Base-by-base conservation (phyloP, 2,797 vertebrate genomes). In the Dendrocincla fuliginosa region DNA sequence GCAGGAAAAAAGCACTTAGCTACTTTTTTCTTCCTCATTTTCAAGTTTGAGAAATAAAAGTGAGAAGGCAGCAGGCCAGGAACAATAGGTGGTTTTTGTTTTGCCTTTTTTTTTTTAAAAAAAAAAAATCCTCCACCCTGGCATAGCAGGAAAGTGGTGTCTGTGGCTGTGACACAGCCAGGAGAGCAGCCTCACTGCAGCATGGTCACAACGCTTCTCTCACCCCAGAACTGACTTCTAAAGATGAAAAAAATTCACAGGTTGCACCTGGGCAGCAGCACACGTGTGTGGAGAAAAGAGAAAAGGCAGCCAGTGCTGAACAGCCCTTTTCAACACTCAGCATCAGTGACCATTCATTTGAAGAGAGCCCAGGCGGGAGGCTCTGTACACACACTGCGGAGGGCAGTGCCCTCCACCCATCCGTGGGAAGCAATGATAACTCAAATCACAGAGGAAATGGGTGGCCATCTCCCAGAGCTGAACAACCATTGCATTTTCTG, bases 1-100 rank as follows among this genome's bases (percentile, higher is more conserved):
- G n/a, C 33, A 84, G 19, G 84, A n/a, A 85, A 59, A 93, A 95
- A 78, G 37, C 64, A 61, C 49, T 84, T 53, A 83, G 49, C 20
- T 46, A 32, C n/a, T 55, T 70, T 86, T 56, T 83, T 71, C 46
- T 86, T 16, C 52, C 65, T 86, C 18, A 4, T 50, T 78, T 87
- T 65, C 13, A 84, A 76, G 55, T 78, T 7, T 75, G 65, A 91
- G 41, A 85, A 90, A 79, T 20, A 69, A 84, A 95, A 91, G 0
- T 32, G 81, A 93, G 74, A 30, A 20, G 65, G 69, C 55, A 79
- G 65, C n/a, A 90, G 9, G 79, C 69, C 89, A 91, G 61, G n/a
- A 95, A 52, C 1, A 4, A 84, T 74, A 91, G 91, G 85, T 94
- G 82, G 7, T 3, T 71, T 95, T 61, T 64, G 13, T 60, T 93